Base-by-base conservation (phyloP, 30 jellyfish, hydroid and myxozoan species). In the Turritopsis rubra region DNA sequence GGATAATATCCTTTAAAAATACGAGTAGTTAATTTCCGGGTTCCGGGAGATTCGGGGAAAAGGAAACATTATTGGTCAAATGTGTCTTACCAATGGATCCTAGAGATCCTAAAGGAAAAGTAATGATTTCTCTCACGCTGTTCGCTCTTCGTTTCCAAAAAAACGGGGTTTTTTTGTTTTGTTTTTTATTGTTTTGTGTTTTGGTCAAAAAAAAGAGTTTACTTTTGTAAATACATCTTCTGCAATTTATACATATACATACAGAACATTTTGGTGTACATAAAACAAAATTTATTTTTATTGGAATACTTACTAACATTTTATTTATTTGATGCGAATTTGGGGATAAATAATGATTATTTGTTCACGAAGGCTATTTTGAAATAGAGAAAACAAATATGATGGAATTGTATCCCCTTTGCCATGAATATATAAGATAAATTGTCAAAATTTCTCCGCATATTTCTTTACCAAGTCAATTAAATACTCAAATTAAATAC, bases 1-100 rank as follows among this genome's bases (percentile, higher is more conserved):
- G 92, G 96, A 85, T 89, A 8, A 68, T 17, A 68, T 7, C 30
- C 9, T 27, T 68, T 68, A 68, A 19, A 22, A 68, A 0, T 0
- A 1, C 30, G 9, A 0, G 28, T 7, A 7, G 9, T 0, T 1
- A 68, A 68, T n/a, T n/a, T n/a, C 8, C 8, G 77, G 13, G 13
- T 41, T 41, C 5, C 13, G 60, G 13, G n/a, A n/a, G n/a, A n/a
- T n/a, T n/a, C n/a, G n/a, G n/a, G n/a, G n/a, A n/a, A n/a, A n/a
- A n/a, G n/a, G n/a, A n/a, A n/a, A n/a, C n/a, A n/a, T n/a, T n/a
- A n/a, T n/a, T n/a, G n/a, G n/a, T n/a, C n/a, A n/a, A n/a, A n/a
- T n/a, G n/a, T n/a, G n/a, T n/a, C n/a, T n/a, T n/a, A n/a, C n/a
- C n/a, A n/a, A n/a, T n/a, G n/a, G n/a, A n/a, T n/a, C n/a, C n/a